Evolutionary conservation across 1,140 invertebrate species (phyloP), one percentile per base, ranked within the genome.

Genomic region (Magallana gigas): DNA sequence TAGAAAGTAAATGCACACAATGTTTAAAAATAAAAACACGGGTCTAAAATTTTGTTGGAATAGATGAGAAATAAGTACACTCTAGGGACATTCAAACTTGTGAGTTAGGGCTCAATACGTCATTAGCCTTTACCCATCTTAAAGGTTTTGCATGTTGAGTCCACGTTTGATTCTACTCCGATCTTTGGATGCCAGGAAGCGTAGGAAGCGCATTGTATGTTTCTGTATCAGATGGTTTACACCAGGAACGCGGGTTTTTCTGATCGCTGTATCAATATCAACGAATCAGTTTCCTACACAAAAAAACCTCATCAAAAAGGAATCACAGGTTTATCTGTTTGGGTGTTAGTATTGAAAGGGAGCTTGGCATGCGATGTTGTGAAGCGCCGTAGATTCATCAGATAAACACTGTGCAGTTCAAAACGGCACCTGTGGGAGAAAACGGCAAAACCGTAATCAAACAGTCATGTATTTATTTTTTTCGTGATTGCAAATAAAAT

Each of bases 201-300:
- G 23, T 76, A 76, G 64, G 64, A 71, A 71, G 23, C 23, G 29
- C 64, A 23, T 71, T 18, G 23, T 36, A 29, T 76, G 68, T 76
- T 76, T 29, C 23, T 6, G 11, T 29, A 76, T 76, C 68, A 76
- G 68, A 76, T 76, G 9, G 12, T 76, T 76, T 76, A 76, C 68
- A 36, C 68, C 36, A 23, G 36, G 68, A 76, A 29, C 68, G 68
- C 68, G 68, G 36, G 68, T 8, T 12, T 29, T 76, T 23, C 23
- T 76, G 68, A 76, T 76, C 8, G 8, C 36, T 76, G 68, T 76
- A 76, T 76, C 23, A 76, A 36, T 76, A 76, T 76, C 68, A 76
- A 76, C 68, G 29, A 18, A 76, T 76, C 23, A 36, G 36, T 76
- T 18, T 76, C 68, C 18, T 18, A 29, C 68, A 29, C 23, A 12